Evolutionary conservation across 2,888 invertebrate species (phyloP), one percentile per base, ranked within the genome.

Genomic region (Kryphioiulus occultus): DNA sequence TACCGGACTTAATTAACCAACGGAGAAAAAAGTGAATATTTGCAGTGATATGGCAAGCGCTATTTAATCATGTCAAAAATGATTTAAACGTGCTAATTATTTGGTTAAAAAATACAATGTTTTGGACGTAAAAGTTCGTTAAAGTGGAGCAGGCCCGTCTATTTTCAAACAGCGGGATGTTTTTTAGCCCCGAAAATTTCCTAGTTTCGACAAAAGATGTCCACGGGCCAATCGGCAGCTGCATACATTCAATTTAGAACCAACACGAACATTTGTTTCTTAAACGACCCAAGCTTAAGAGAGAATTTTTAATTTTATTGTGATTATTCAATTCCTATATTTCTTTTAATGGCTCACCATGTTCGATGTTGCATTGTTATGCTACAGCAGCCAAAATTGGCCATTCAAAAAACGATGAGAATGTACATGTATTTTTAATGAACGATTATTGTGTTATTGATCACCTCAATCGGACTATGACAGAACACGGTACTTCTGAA

Each of bases 41-140:
- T 68, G 59, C 59, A 22, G 59, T 68, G 59, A 68, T 68, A 68
- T 68, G 59, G 59, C 59, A 68, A 68, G 59, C 59, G 59, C 59
- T 9, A 68, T 68, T 68, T 68, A 68, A 22, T 68, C 59, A 68
- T 68, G 59, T 68, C 59, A 68, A 26, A 26, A 68, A 68, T 68
- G 59, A 68, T n/a, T 68, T 68, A 68, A 68, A 26, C 59, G 59
- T 26, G 59, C 59, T 68, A 68, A 68, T 68, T 68, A 68, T 68
- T 68, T 68, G 59, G 59, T 68, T 68, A 44, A 68, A 68, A 68
- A 22, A 68, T 68, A 68, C 59, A 68, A 68, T 26, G 59, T 22
- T 68, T 68, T 9, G 1, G 59, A 68, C 59, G 22, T n/a, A 68
- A 22, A 68, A 10, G 59, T 68, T 26, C 7, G 9, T 26, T 68